phyloP scores from a whole-genome alignment of 2,113 vertebrate genomes.

The Sinocyclocheilus grahami region DNA sequence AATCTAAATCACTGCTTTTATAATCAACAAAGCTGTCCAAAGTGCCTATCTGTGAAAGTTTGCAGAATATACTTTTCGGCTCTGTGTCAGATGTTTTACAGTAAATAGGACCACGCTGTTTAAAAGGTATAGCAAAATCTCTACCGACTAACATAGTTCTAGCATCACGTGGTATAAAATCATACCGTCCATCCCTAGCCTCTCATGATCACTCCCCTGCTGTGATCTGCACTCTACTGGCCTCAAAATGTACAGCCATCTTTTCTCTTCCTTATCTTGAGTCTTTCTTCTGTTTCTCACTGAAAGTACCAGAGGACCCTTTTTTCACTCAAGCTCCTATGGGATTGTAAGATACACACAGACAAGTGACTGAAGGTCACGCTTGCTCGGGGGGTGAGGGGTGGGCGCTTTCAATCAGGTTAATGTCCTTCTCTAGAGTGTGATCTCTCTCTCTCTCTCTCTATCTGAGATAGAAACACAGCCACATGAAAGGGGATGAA shows the following conservation, averaged over 20 bases:
- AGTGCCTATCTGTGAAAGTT: neutral
- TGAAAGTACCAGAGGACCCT: conserved; percentile 10
- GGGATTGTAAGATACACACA: conserved; percentile 58
- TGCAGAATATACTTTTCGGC: neutral
- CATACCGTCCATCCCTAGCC: neutral
- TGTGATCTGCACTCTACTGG: neutral
- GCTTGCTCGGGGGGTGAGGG: conserved; percentile 59
- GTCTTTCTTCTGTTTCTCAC: conserved; percentile 12
- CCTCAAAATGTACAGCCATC: neutral
- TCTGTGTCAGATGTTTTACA: neutral
- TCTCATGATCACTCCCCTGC: neutral
- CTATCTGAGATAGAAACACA: neutral
- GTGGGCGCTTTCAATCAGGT: conserved; percentile 64
- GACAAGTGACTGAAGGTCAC: conserved; percentile 72
- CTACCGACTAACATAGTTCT: neutral
- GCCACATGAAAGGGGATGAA: neutral
- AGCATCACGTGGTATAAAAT: neutral
- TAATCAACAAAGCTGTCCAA: neutral
- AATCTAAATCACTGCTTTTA: neutral
- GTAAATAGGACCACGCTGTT: neutral
- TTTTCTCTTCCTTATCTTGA: neutral
- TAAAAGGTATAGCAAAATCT: neutral
- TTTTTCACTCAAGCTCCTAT: conserved; percentile 45
- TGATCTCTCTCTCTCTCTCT: conserved; percentile 26
- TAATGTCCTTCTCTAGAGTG: conserved; percentile 60